A percentile compares a stretch with the other conserved stretches of the same genome.
phyloP scores from a whole-genome alignment of 2,113 vertebrate genomes.

The Rhadina sibilatrix region DNA sequence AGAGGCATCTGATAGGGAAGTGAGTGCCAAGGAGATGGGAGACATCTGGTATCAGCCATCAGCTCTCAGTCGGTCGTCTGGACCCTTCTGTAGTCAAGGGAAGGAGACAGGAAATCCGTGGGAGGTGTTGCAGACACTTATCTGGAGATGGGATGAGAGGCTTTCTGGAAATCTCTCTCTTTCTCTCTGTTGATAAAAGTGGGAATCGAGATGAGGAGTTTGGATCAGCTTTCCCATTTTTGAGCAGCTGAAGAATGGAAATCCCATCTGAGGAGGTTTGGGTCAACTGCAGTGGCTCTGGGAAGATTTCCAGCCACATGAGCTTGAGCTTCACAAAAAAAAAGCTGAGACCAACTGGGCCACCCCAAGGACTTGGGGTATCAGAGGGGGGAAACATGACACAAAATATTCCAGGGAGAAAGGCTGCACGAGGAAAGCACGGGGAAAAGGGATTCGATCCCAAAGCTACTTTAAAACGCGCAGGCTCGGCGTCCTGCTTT shows the following conservation, averaged over 20 bases:
- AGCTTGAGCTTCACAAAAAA: neutral
- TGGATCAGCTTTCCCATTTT: neutral
- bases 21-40: neutral
- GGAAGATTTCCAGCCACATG: neutral
- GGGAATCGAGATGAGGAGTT: neutral
- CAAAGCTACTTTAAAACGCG: neutral
- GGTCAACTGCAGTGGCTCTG: neutral
- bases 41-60: constrained; percentile 45
- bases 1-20: neutral
- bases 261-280: neutral
- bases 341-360: neutral
- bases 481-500: neutral
- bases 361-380: neutral
- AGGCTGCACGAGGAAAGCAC: neutral
- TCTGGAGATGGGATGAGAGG: neutral
- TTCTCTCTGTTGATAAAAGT: neutral
- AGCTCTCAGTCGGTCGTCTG: neutral
- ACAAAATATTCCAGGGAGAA: neutral
- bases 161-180: neutral
- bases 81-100: neutral
- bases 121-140: constrained; percentile 39
- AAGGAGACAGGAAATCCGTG: constrained; percentile 20
- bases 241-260: neutral
- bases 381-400: neutral
- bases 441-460: neutral